Conservation (phyloP, 1,140 invertebrate species). For the Drosophila albomicans region DNA sequence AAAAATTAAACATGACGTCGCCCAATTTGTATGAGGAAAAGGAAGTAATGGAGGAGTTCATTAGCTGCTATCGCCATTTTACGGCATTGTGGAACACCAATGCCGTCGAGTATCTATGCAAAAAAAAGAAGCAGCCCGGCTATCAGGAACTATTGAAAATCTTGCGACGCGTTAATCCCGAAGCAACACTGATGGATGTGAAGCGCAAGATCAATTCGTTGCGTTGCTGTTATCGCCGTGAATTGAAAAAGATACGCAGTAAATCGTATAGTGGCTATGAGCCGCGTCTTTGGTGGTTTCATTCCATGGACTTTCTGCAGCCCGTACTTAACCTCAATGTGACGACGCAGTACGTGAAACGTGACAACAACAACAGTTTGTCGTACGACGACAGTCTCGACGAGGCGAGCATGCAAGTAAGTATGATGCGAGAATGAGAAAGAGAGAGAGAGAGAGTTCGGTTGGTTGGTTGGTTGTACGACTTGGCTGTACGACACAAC, state of each 20-base stretch:
- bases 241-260: conserved; percentile 58
- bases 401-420: conserved; percentile 55
- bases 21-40: conserved; percentile 62
- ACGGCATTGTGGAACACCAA: conserved; percentile 61
- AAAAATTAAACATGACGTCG: conserved; percentile 9
- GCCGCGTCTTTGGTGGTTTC: conserved; percentile 72
- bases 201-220: conserved; percentile 73
- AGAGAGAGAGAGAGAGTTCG: neutral
- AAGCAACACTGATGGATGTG: conserved; percentile 52
- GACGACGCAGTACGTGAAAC: conserved; percentile 22
- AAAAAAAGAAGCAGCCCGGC: conserved; percentile 61
- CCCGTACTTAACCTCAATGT: conserved; percentile 57
- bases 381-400: conserved; percentile 56
- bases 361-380: conserved; percentile 31
- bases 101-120: conserved; percentile 60
- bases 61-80: conserved; percentile 68
- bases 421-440: conserved; percentile 27
- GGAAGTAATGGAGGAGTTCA: conserved; percentile 69
- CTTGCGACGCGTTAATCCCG: conserved; percentile 49
- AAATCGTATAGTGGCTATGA: conserved; percentile 44
- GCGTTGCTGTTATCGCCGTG: conserved; percentile 64
- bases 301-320: conserved; percentile 64
- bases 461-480: conserved; percentile 8
- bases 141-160: conserved; percentile 66
- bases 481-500: conserved; percentile 32